These are phyloP conservation scores for Arge pagana DNA, from an alignment of 2,888 invertebrate genomes.

Conservation along the genomic window DNA sequence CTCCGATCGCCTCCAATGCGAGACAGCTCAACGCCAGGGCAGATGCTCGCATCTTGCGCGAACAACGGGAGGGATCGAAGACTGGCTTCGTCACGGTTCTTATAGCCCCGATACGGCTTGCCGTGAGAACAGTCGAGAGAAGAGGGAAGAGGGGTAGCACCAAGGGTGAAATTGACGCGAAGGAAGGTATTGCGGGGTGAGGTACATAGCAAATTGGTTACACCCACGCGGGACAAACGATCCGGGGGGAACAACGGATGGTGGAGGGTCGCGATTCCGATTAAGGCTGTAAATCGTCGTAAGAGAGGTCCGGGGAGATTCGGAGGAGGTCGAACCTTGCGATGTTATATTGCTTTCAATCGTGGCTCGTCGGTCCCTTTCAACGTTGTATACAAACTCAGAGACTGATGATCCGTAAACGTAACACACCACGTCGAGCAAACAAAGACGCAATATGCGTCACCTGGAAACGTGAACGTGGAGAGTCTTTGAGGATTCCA, in stretches of 20 bases:
- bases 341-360: too few relatives aligned
- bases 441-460: too few relatives aligned
- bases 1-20: slow-evolving; percentile 13
- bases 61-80: slow-evolving; percentile 10
- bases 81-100: slow-evolving; percentile 3
- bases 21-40: slow-evolving; percentile 13
- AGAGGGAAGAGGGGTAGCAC: background rate
- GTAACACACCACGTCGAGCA: too few relatives aligned
- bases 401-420: too few relatives aligned
- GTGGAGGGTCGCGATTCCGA: slow-evolving; percentile 12
- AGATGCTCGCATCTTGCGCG: slow-evolving; percentile 18
- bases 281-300: slow-evolving; percentile 16
- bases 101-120: slow-evolving; percentile 12
- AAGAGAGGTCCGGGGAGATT: too few relatives aligned
- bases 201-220: slow-evolving; percentile 2
- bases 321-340: too few relatives aligned
- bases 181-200: background rate
- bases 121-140: background rate
- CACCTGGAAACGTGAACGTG: too few relatives aligned
- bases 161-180: background rate
- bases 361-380: too few relatives aligned
- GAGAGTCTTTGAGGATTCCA: too few relatives aligned
- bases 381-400: too few relatives aligned
- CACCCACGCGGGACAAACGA: background rate
- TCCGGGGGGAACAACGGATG: slow-evolving; percentile 7